Conservation (phyloP, 2,113 vertebrate genomes). For the Psilopsiagon aymara region DNA sequence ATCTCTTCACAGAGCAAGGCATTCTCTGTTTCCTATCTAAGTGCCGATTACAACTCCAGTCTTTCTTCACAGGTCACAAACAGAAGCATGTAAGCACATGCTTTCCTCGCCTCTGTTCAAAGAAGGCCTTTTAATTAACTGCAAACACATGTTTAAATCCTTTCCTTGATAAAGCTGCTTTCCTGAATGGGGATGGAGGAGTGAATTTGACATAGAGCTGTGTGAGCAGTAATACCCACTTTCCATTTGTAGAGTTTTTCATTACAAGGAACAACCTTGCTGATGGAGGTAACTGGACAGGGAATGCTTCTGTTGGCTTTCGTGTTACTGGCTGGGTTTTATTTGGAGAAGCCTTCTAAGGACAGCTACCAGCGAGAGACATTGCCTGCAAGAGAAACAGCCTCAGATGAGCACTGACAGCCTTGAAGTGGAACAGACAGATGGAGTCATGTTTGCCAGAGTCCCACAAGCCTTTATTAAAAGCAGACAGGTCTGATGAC, state of each 20-base stretch:
- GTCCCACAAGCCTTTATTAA: slow-evolving; percentile 38
- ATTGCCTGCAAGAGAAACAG: not conserved
- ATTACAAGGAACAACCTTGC: not conserved
- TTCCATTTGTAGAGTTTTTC: not conserved
- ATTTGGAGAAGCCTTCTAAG: slow-evolving; percentile 28
- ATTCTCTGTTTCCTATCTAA: not conserved
- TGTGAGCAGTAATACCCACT: not conserved
- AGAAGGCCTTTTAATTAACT: not conserved
- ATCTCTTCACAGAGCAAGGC: not conserved
- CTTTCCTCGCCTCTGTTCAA: not conserved
- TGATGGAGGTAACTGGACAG: not conserved
- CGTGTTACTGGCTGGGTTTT: not conserved
- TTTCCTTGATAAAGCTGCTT: slow-evolving; percentile 14
- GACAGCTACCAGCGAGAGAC: slow-evolving; percentile 13
- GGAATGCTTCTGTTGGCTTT: not conserved
- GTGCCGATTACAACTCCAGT: not conserved
- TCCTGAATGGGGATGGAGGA: not conserved
- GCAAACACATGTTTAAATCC: not conserved
- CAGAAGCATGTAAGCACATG: not conserved
- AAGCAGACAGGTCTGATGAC: slow-evolving; percentile 42
- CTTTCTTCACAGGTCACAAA: not conserved
- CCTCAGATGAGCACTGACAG: slow-evolving; percentile 42
- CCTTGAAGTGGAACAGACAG: slow-evolving; percentile 61
- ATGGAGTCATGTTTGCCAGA: slow-evolving; percentile 51
- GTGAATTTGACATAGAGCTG: not conserved